These are phyloP conservation scores for Heliconius ethilla DNA, from an alignment of 2,888 invertebrate genomes.

Conservation along the genomic window DNA sequence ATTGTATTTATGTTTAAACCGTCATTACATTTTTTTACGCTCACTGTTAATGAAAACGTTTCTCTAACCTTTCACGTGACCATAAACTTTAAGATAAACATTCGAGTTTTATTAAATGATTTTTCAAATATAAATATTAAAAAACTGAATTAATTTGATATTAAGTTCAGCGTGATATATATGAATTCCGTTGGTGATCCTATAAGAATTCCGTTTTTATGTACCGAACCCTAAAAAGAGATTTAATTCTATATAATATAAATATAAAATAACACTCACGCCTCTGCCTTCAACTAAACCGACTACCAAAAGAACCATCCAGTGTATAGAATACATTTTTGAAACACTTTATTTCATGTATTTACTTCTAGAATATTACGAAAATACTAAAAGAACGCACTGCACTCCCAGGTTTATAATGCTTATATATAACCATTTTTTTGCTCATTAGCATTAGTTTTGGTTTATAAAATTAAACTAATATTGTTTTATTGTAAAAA, in stretches of 20 bases:
- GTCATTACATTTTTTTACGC: too few relatives aligned
- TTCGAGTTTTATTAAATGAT: too few relatives aligned
- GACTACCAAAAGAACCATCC: background rate
- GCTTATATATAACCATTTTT: background rate
- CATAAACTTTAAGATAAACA: too few relatives aligned
- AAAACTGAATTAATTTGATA: too few relatives aligned
- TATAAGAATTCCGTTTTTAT: too few relatives aligned
- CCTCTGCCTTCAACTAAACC: conserved; percentile 5
- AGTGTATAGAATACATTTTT: background rate
- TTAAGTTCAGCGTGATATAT: too few relatives aligned
- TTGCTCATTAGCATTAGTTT: background rate
- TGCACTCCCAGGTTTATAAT: background rate
- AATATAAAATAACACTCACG: background rate
- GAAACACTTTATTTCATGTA: background rate
- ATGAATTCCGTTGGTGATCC: too few relatives aligned
- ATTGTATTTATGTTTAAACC: too few relatives aligned
- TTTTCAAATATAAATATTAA: too few relatives aligned
- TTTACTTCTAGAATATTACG: background rate
- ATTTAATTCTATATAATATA: background rate
- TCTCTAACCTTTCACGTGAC: too few relatives aligned
- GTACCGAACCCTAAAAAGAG: too few relatives aligned
- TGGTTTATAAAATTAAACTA: background rate
- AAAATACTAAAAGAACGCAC: background rate
- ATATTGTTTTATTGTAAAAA: background rate
- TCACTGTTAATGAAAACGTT: too few relatives aligned